Conservation (phyloP, 2,888 invertebrate species). For the Antheraea assamensis region DNA sequence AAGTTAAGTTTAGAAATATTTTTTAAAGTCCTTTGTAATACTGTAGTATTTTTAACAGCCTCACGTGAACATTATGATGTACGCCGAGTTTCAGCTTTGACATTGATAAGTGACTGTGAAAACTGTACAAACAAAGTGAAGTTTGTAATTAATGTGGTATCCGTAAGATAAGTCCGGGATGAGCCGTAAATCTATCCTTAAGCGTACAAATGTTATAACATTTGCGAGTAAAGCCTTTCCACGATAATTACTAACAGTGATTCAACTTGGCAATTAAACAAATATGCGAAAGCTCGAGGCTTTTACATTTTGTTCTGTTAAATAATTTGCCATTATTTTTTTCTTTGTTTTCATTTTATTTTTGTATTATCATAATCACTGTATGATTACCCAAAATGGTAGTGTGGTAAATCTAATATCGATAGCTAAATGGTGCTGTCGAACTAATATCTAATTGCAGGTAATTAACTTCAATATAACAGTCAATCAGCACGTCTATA, state of each 20-base stretch:
- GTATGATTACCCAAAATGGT: too few relatives aligned
- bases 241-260: not conserved
- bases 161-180: constrained; percentile 11
- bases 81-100: constrained; percentile 6
- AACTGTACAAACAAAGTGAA: constrained; percentile 13
- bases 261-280: not conserved
- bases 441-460: too few relatives aligned
- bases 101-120: constrained; percentile 20
- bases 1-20: too few relatives aligned
- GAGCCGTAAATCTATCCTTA: constrained; percentile 2
- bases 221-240: not conserved
- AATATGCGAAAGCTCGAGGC: not conserved
- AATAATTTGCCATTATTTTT: not conserved
- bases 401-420: too few relatives aligned
- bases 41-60: not conserved
- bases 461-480: too few relatives aligned
- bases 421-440: too few relatives aligned
- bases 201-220: constrained; percentile 5
- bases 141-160: constrained; percentile 22
- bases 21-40: too few relatives aligned
- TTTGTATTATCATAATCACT: too few relatives aligned
- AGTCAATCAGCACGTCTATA: too few relatives aligned
- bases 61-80: not conserved
- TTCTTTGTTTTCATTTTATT: not conserved
- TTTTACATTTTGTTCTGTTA: not conserved